These are phyloP conservation scores for Chlorodrepanis virens DNA, from an alignment of 2,113 vertebrate genomes.

Conservation along the genomic window DNA sequence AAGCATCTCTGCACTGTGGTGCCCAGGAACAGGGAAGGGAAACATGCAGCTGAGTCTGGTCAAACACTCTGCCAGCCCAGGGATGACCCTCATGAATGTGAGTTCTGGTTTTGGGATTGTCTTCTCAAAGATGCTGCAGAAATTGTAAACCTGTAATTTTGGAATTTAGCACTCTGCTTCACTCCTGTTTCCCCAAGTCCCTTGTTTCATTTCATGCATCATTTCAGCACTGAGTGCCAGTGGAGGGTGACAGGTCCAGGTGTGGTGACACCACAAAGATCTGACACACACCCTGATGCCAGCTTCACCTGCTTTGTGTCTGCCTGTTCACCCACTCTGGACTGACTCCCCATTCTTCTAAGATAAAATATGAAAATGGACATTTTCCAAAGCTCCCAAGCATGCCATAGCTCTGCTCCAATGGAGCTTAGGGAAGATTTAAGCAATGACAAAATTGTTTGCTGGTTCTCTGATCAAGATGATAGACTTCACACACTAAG, in stretches of 20 bases:
- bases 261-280: not conserved
- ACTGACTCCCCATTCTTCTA: not conserved
- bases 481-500: not conserved
- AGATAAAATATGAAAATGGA: not conserved
- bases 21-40: not conserved
- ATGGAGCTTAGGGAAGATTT: not conserved
- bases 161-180: not conserved
- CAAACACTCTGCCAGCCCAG: not conserved
- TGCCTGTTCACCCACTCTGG: not conserved
- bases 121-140: not conserved
- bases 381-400: not conserved
- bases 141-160: not conserved
- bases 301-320: not conserved
- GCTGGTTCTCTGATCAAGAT: not conserved
- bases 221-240: not conserved
- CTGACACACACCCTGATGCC: not conserved
- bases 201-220: too few relatives aligned
- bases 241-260: not conserved
- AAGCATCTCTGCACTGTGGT: fast-evolving
- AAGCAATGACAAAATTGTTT: not conserved
- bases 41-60: not conserved
- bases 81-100: too few relatives aligned
- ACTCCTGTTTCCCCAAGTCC: not conserved
- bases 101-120: not conserved
- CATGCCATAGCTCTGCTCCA: not conserved